Evolutionary conservation across 2,888 invertebrate genomes (phyloP).

Genomic region (Metacarcinus magister): DNA sequence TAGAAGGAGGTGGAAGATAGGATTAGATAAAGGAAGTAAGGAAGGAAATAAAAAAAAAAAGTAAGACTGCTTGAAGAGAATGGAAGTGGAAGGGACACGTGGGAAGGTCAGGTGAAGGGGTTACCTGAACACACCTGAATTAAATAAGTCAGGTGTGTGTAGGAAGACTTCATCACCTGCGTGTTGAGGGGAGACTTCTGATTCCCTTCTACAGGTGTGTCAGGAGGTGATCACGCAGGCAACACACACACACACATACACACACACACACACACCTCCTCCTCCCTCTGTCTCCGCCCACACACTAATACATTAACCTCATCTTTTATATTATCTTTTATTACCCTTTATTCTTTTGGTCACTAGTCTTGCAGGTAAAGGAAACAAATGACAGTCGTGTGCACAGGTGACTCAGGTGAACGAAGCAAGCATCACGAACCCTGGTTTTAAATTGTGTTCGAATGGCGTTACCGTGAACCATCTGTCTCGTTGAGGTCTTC

Average conservation of each 20-base stretch:
- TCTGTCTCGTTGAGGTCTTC: neutral
- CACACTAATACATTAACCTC: neutral
- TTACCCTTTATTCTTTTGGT: neutral
- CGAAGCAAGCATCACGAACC: neutral
- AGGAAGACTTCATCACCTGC: neutral
- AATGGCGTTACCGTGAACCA: neutral
- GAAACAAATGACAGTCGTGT: constrained; percentile 14
- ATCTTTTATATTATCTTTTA: neutral
- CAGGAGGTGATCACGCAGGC: neutral
- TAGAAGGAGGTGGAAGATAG: neutral
- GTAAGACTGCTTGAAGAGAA: too few species aligned
- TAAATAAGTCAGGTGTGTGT: neutral
- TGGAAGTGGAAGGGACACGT: neutral
- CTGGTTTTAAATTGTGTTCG: neutral
- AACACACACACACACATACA: neutral
- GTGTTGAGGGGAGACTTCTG: neutral
- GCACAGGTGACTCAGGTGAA: neutral
- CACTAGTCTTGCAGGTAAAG: neutral
- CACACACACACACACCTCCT: too few species aligned
- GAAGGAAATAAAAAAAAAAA: neutral
- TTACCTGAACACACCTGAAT: neutral
- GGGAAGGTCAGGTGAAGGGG: neutral
- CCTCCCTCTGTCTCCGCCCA: neutral
- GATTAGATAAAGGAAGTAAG: neutral
- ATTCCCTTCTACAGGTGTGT: neutral